Evolutionary conservation across 2,888 invertebrate species (phyloP).

Genomic region (Trichogramma evanescens): DNA sequence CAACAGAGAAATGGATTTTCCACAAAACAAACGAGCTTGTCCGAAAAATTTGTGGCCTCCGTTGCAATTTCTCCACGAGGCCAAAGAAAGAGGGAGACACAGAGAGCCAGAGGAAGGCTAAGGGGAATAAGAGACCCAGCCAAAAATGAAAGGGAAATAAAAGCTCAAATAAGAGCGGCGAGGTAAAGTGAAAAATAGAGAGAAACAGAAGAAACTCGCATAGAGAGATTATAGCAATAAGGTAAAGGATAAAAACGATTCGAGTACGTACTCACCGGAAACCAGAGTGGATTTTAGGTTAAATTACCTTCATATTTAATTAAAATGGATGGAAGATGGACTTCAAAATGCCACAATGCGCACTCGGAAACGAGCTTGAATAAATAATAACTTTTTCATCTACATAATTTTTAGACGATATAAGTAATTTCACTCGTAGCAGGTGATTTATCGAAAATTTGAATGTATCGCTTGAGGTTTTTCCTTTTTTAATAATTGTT

Average conservation of each 20-base stretch:
- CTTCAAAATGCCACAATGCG: slow-evolving; percentile 3
- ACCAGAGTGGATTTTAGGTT: slow-evolving; percentile 3
- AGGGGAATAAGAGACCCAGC: slow-evolving; percentile 4
- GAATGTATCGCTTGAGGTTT: no score
- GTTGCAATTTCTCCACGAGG: slow-evolving; percentile 11
- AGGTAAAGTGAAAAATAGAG: slow-evolving; percentile 16
- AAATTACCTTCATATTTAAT: slow-evolving; percentile 14
- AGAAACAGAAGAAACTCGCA: slow-evolving; percentile 2
- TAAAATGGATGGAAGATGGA: slow-evolving; percentile 7
- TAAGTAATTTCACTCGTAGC: no score
- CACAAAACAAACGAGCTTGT: slow-evolving; percentile 10
- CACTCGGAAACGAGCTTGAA: no score
- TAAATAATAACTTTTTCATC: no score
- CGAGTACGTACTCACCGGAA: neutral
- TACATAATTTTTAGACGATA: no score
- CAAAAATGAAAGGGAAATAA: neutral
- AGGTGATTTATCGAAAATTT: no score
- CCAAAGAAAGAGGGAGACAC: slow-evolving; percentile 11
- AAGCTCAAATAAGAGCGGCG: slow-evolving; percentile 13
- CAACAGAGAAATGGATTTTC: slow-evolving; percentile 14
- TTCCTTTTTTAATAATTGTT: no score
- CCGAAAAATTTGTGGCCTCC: slow-evolving; percentile 19
- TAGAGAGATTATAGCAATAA: neutral
- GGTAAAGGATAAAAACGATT: neutral
- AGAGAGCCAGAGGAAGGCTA: slow-evolving; percentile 1